phyloP scores from a whole-genome alignment of 1,140 invertebrate genomes.

The Pseudachorutes palmiensis region DNA sequence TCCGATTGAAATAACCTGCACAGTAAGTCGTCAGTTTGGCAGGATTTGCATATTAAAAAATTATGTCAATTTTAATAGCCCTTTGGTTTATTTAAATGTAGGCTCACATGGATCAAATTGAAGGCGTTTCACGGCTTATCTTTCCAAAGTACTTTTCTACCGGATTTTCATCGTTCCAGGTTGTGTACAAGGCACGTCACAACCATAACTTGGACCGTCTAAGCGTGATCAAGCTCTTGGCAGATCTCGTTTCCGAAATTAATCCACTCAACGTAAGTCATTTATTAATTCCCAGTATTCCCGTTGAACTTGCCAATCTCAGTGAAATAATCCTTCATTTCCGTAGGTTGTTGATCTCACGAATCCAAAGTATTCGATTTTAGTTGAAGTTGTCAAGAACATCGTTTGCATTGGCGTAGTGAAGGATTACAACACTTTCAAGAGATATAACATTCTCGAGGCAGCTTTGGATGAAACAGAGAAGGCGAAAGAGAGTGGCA shows the following conservation, averaged over 20 bases:
- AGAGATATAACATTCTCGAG: conserved; percentile 61
- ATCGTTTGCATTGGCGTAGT: conserved; percentile 56
- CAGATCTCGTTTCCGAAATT: conserved; percentile 56
- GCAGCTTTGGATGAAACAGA: conserved; percentile 32
- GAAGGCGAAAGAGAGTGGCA: background rate
- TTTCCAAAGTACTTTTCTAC: conserved; percentile 66
- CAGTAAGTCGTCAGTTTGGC: conserved; percentile 41
- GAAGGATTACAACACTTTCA: conserved; percentile 56
- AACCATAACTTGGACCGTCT: conserved; percentile 63
- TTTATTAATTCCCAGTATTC: conserved; percentile 46
- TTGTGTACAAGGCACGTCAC: conserved; percentile 71
- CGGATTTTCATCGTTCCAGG: conserved; percentile 61
- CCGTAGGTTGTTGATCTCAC: conserved; percentile 63
- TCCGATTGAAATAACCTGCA: conserved; percentile 71
- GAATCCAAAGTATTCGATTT: conserved; percentile 58
- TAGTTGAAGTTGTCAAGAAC: conserved; percentile 66
- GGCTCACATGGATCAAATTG: conserved; percentile 65
- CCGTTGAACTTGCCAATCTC: conserved; percentile 48
- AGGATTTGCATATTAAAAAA: background rate
- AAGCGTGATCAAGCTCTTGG: conserved; percentile 60
- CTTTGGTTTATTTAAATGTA: conserved; percentile 26
- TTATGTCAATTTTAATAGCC: background rate
- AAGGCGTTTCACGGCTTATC: conserved; percentile 53
- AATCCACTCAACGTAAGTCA: conserved; percentile 64
- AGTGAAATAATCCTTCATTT: too few species aligned